Percentiles rank a stretch among this genome's conserved stretches.
phyloP scores from a whole-genome alignment of 2,113 vertebrate species.

The Ranitomeya variabilis region DNA sequence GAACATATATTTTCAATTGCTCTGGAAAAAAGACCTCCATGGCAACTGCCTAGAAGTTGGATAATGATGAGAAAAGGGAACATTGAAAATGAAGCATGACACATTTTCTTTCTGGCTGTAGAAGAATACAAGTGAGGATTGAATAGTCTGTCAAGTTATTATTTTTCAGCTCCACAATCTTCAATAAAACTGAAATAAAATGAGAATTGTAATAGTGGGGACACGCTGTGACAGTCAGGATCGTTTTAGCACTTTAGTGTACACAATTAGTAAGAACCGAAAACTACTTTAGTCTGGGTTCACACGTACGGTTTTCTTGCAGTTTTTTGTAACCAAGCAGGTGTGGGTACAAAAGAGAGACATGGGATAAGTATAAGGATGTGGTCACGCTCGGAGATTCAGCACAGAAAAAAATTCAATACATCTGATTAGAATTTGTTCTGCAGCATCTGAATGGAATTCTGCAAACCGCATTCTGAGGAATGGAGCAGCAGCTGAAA shows the following conservation, averaged over 20 bases:
- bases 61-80: slow-evolving; percentile 51
- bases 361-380: neutral
- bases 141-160: slow-evolving; percentile 49
- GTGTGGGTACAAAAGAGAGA: neutral
- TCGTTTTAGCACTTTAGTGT: neutral
- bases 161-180: slow-evolving; percentile 27
- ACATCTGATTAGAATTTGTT: too few species aligned
- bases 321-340: neutral
- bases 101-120: slow-evolving; percentile 35
- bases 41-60: slow-evolving; percentile 49
- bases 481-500: too few species aligned
- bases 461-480: too few species aligned
- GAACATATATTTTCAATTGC: slow-evolving; percentile 44
- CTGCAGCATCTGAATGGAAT: too few species aligned
- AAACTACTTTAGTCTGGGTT: neutral
- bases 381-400: neutral
- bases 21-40: slow-evolving; percentile 35
- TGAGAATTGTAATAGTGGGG: neutral
- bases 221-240: neutral
- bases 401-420: neutral
- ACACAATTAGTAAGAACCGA: neutral
- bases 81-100: slow-evolving; percentile 49
- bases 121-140: slow-evolving; percentile 24
- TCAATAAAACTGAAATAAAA: slow-evolving; percentile 21
- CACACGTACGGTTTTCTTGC: neutral